Base-by-base conservation (phyloP, 2,888 invertebrate species). In the Buathra laborator region DNA sequence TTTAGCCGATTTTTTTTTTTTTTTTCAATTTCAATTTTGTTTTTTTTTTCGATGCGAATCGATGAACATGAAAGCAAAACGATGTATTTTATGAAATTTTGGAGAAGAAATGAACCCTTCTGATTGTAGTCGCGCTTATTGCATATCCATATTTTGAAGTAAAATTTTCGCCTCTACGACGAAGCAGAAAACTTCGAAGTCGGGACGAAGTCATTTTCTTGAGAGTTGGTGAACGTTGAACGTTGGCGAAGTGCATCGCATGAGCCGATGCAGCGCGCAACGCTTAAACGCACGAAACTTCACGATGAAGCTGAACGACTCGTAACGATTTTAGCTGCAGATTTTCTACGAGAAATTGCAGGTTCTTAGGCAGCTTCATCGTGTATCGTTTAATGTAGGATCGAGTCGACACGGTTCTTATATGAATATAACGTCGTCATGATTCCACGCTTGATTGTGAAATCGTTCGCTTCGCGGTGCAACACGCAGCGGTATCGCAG, bases 371-470 rank as follows among this genome's bases (percentile, higher is more conserved):
- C 71, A 71, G 16, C 46, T 78, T 82, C 64, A 71, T 7, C 53
- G 81, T 74, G 74, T 1, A 7, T 59, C 29, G 66, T 3, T 14
- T 37, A 37, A 43, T 24, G 24, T n/a, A 1, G 12, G 53, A 44
- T 46, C 16, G 56, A 29, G 64, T 37, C 29, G 9, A 37, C 67
- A 62, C 46, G n/a, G 70, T 62, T 70, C 72, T 59, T 81, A 56
- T 74, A 66, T 89, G 88, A 87, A 85, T 86, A 86, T 88, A 90
- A 90, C 89, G 89, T 89, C 89, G 89, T 90, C 90, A 90, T 88
- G 90, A 90, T 90, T 91, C 90, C 89, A 90, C 89, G 88, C 89
- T 90, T 86, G 88, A 90, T 91, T 90, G 90, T 88, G 90, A 91
- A 90, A 90, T 82, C 86, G 72, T 81, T 80, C 80, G 76, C 14